Percentiles rank a stretch among this genome's conserved stretches.
These are phyloP conservation scores for Erebia epiphron DNA, from an alignment of 2,888 invertebrate genomes.

Conservation along the genomic window DNA sequence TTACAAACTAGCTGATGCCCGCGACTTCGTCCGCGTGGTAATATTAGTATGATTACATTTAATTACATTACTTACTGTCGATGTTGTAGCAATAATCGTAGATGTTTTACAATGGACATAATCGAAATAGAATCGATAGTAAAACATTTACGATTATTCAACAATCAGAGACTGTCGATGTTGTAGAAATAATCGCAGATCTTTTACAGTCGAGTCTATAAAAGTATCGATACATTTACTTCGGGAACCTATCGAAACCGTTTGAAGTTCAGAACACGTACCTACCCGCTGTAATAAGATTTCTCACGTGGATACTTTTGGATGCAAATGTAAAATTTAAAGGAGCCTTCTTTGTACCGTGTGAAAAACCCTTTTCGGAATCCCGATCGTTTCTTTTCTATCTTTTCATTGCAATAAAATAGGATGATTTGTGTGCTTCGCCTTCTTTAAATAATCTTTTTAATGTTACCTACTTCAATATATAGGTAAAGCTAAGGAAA, in stretches of 20 bases:
- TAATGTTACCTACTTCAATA: not conserved
- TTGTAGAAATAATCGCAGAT: no score
- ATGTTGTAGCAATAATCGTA: no score
- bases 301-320: slow-evolving; percentile 31
- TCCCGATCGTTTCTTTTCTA: slow-evolving; percentile 16
- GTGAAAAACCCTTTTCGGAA: slow-evolving; percentile 14
- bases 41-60: no score
- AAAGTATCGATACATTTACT: slow-evolving; percentile 6
- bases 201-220: not conserved
- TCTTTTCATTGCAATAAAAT: slow-evolving; percentile 11
- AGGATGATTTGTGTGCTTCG: not conserved
- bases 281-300: slow-evolving; percentile 32
- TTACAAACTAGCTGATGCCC: no score
- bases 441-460: not conserved
- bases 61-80: no score
- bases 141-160: no score
- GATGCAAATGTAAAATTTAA: slow-evolving; percentile 26
- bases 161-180: no score
- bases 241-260: not conserved
- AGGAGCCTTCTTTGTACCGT: slow-evolving; percentile 13
- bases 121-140: no score
- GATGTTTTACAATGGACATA: no score
- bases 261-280: slow-evolving; percentile 29
- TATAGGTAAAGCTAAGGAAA: no score
- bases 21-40: no score